Percentiles rank a stretch among this genome's conserved stretches.
Evolutionary conservation across 1,140 invertebrate genomes (phyloP).

Genomic region (Drosophila neocordata): DNA sequence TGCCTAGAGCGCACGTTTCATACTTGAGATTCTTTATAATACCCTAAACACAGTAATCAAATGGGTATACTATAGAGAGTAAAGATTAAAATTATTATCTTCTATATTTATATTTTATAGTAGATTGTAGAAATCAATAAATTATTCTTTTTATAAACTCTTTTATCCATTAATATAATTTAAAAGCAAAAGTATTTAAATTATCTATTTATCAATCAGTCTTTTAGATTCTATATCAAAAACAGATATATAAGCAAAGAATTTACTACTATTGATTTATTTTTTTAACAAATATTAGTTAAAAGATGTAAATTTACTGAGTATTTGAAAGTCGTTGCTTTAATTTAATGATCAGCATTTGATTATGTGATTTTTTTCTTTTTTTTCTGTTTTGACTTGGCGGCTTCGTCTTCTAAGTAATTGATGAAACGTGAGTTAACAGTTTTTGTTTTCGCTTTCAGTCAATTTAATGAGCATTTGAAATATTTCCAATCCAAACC

Average conservation of each 20-base stretch:
- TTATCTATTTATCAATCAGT: too few relatives aligned
- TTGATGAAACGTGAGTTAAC: slow-evolving; percentile 75
- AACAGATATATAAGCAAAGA: too few relatives aligned
- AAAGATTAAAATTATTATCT: too few relatives aligned
- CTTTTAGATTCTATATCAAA: too few relatives aligned
- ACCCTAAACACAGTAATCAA: background rate
- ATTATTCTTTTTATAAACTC: too few relatives aligned
- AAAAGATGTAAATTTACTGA: too few relatives aligned
- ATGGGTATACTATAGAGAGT: background rate
- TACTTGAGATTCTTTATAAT: slow-evolving; percentile 56
- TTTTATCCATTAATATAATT: too few relatives aligned
- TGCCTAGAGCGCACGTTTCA: slow-evolving; percentile 62
- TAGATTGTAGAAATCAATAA: too few relatives aligned
- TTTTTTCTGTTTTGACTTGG: slow-evolving; percentile 31
- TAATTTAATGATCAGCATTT: slow-evolving; percentile 3
- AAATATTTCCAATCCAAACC: slow-evolving; percentile 52
- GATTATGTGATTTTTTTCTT: slow-evolving; percentile 17
- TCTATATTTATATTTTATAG: too few relatives aligned
- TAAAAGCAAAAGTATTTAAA: too few relatives aligned
- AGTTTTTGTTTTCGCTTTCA: slow-evolving; percentile 41
- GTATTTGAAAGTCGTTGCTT: slow-evolving; percentile 24
- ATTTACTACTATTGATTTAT: too few relatives aligned
- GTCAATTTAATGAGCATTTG: slow-evolving; percentile 57
- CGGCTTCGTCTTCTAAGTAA: slow-evolving; percentile 41
- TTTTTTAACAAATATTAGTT: too few relatives aligned